Conservation (phyloP, 2,113 vertebrate species). For the Agapornis roseicollis region DNA sequence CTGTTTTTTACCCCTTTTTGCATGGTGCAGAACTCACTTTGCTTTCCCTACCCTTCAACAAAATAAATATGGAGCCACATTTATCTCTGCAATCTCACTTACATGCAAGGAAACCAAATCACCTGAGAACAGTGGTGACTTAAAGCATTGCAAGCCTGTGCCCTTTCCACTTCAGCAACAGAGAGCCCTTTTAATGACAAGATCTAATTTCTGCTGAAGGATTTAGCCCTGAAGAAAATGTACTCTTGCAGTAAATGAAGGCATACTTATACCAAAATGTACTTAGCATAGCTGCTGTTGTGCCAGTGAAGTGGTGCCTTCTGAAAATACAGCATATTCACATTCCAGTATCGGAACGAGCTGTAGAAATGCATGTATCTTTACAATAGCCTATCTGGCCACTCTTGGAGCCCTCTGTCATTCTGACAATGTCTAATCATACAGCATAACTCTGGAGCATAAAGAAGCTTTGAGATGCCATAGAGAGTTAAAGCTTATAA, state of each 20-base stretch:
- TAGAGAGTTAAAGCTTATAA: background rate
- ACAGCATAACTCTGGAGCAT: background rate
- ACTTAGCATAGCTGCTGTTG: background rate
- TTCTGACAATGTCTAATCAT: background rate
- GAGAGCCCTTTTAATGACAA: background rate
- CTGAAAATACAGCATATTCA: background rate
- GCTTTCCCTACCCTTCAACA: background rate
- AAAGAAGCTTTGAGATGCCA: background rate
- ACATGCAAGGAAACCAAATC: background rate
- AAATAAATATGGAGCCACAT: background rate
- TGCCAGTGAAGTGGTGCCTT: background rate
- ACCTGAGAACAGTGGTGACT: background rate
- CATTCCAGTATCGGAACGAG: background rate
- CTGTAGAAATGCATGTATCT: background rate
- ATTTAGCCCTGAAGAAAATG: background rate
- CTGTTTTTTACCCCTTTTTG: background rate
- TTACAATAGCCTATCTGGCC: background rate
- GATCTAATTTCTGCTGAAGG: conserved; percentile 1
- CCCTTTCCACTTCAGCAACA: background rate
- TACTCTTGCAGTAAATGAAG: background rate
- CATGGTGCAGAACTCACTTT: background rate
- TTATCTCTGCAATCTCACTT: background rate
- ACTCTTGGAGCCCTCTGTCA: background rate
- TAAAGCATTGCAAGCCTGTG: background rate
- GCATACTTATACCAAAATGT: background rate